Percentiles rank a stretch among this genome's conserved stretches.
These are phyloP conservation scores for Noctua janthina DNA, from an alignment of 2,888 invertebrate species.

Conservation along the genomic window DNA sequence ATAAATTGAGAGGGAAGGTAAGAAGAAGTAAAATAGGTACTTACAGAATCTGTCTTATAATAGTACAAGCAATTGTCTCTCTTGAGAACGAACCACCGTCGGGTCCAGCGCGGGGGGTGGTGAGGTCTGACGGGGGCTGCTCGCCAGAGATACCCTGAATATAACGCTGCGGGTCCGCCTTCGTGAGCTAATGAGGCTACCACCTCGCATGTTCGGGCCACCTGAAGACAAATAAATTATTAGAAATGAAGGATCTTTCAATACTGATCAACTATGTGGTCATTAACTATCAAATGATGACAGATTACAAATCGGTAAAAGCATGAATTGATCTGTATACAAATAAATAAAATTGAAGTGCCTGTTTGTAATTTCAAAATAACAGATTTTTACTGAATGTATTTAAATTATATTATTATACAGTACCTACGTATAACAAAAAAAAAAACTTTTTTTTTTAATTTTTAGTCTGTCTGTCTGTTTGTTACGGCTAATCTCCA, in stretches of 20 bases:
- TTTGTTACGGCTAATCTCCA: too few relatives aligned
- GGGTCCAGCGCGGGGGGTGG: constrained; percentile 93
- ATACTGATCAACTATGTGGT: background rate
- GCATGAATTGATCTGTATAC: background rate
- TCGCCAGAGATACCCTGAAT: constrained; percentile 95
- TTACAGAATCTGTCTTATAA: constrained; percentile 96
- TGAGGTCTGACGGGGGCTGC: constrained; percentile 89
- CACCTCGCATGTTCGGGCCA: constrained; percentile 96
- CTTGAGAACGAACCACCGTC: constrained; percentile 97
- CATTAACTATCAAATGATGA: background rate
- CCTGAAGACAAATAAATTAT: constrained; percentile 81
- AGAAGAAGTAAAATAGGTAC: background rate
- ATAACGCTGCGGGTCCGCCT: constrained; percentile 91
- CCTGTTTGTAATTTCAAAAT: too few relatives aligned
- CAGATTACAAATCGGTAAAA: background rate
- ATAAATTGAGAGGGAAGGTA: background rate
- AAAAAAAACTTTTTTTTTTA: too few relatives aligned
- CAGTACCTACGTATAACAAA: too few relatives aligned
- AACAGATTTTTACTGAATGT: too few relatives aligned
- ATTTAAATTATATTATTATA: too few relatives aligned
- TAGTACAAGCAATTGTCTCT: constrained; percentile 98
- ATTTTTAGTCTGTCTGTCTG: too few relatives aligned
- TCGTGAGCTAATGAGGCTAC: constrained; percentile 92
- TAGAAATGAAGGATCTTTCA: background rate
- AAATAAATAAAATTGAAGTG: too few relatives aligned